Conservation (phyloP, 2,888 invertebrate species). For the Crematogaster levior region DNA sequence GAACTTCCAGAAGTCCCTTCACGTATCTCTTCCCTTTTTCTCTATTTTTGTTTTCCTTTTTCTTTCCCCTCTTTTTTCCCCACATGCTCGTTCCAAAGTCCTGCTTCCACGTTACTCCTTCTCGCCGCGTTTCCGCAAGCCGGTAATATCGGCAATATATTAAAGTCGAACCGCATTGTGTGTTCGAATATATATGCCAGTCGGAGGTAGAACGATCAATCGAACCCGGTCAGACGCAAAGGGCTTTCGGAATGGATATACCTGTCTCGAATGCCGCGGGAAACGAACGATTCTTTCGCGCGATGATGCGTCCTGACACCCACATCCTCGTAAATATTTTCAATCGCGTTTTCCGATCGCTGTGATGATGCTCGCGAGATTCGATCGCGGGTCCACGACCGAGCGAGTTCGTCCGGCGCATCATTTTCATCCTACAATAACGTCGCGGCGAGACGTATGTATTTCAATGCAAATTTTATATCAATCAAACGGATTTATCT, state of each 20-base stretch:
- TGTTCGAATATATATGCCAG: slow-evolving; percentile 47
- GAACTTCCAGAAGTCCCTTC: slow-evolving; percentile 58
- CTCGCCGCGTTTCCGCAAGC: slow-evolving; percentile 55
- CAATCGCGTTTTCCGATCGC: slow-evolving; percentile 53
- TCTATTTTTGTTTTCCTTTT: neutral
- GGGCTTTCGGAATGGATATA: slow-evolving; percentile 58
- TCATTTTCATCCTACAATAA: neutral
- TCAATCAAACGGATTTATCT: slow-evolving; percentile 26
- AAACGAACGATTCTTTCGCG: slow-evolving; percentile 60
- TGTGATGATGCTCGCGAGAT: slow-evolving; percentile 60
- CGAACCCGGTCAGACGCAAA: slow-evolving; percentile 67
- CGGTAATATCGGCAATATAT: slow-evolving; percentile 74
- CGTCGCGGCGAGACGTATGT: slow-evolving; percentile 5
- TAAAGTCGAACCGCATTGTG: slow-evolving; percentile 72
- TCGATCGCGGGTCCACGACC: slow-evolving; percentile 50
- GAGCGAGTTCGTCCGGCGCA: neutral
- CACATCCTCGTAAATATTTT: slow-evolving; percentile 61
- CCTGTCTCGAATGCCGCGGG: slow-evolving; percentile 35
- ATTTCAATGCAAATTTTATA: slow-evolving; percentile 24
- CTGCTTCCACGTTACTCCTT: slow-evolving; percentile 19
- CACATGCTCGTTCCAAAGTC: neutral
- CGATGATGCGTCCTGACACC: slow-evolving; percentile 59
- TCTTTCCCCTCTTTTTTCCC: slow-evolving; percentile 15
- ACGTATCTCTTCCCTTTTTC: slow-evolving; percentile 32
- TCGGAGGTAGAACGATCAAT: slow-evolving; percentile 64